Base-by-base conservation (phyloP, 2,888 invertebrate genomes). In the Atrina japonica region DNA sequence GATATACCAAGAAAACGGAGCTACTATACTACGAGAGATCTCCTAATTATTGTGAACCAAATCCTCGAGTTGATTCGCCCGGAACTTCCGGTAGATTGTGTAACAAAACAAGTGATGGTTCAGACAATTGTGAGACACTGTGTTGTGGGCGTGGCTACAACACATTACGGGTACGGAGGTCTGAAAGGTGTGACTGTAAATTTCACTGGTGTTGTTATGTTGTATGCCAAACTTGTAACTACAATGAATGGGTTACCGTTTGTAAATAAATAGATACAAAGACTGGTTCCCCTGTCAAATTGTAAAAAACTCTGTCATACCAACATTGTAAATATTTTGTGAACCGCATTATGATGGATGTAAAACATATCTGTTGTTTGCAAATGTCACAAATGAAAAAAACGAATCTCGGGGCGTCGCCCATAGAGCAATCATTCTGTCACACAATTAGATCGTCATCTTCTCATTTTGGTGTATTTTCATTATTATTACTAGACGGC, bases 21-120 rank as follows among this genome's bases (percentile, higher is more conserved):
- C 92, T 99, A 78, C 96, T 99, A 43, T 99, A 96, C 91, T 93
- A 98, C 83, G 97, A 98, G 86, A 96, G 96, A 81, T 97, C 97
- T 16, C 98, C 98, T 0, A 97, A 97, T 91, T 99, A 97, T 92
- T 99, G 99, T 91, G 93, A 90, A 35, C 77, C 84, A 16, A 90
- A 91, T 74, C 82, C 88, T 1, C 55, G 75, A n/a, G 76, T 86
- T 1, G 87, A 88, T 53, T 83, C 86, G 0, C 83, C 84, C 0
- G 90, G 90, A 0, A 90, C 89, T 21, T 81, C 83, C 21, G 89
- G 89, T 1, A 78, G 90, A 18, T 74, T 83, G 65, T 90, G 90
- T 74, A 89, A 90, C 76, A 86, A 85, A 63, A 86, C 84, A 3
- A 84, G 83, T 35, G 58, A 66, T 3, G 86, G 85, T 18, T 76